phyloP scores from a whole-genome alignment of 2,888 invertebrate species.

The Agrotis ipsilon region DNA sequence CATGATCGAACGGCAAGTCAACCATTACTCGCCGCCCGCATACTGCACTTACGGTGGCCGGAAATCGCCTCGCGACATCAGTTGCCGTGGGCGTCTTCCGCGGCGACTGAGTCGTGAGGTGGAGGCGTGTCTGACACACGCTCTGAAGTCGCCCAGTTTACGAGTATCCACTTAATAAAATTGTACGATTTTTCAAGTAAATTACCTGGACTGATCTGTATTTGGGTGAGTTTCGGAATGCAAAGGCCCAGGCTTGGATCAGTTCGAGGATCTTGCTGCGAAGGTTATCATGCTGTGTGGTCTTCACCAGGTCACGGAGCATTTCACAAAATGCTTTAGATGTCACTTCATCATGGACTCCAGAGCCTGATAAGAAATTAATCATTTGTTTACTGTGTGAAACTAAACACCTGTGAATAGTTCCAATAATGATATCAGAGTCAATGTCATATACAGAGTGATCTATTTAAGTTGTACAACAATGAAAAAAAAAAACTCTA shows the following conservation, averaged over 20 bases:
- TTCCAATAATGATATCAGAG: neutral
- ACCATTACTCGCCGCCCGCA: too few species aligned
- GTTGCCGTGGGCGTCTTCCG: too few species aligned
- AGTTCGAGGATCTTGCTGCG: constrained; percentile 97
- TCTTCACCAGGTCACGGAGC: constrained; percentile 96
- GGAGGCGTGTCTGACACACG: too few species aligned
- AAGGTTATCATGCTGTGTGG: constrained; percentile 95
- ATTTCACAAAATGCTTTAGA: constrained; percentile 98
- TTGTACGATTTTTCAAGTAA: neutral
- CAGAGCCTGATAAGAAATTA: constrained; percentile 87
- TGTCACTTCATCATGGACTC: constrained; percentile 98
- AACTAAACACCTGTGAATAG: neutral
- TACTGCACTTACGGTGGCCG: too few species aligned
- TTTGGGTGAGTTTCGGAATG: constrained; percentile 97
- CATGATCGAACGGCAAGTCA: too few species aligned
- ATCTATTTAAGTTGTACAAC: too few species aligned
- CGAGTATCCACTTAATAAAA: neutral
- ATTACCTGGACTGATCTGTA: constrained; percentile 97
- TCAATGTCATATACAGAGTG: neutral
- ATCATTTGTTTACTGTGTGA: neutral
- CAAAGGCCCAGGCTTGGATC: constrained; percentile 99
- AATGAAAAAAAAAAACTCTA: too few species aligned
- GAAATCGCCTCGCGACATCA: too few species aligned
- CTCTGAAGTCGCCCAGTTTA: neutral
- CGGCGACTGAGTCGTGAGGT: too few species aligned